Percentiles rank a stretch among this genome's conserved stretches.
Conservation (phyloP, 2,113 vertebrate genomes). For the Eclectus roratus region DNA sequence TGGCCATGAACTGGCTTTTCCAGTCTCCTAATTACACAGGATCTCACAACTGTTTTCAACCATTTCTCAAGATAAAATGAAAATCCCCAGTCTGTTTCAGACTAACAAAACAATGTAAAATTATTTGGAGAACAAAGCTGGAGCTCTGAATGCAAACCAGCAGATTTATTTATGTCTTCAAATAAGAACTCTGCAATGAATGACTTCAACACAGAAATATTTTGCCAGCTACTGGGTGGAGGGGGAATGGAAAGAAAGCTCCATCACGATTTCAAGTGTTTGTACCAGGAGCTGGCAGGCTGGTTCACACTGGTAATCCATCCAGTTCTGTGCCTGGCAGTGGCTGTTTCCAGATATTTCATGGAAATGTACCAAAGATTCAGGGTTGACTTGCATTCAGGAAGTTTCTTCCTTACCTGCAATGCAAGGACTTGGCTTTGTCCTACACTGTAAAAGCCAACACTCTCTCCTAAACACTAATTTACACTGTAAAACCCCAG, state of each 20-base stretch:
- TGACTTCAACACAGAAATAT: background rate
- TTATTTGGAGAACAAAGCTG: background rate
- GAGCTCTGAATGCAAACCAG: background rate
- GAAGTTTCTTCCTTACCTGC: background rate
- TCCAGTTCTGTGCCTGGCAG: background rate
- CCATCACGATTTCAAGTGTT: background rate
- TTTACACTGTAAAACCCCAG: background rate
- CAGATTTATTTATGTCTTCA: background rate
- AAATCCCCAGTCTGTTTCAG: background rate
- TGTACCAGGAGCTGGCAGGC: background rate
- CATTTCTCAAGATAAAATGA: too few relatives aligned
- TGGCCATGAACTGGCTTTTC: too few relatives aligned
- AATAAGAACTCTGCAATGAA: background rate
- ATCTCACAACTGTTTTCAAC: too few relatives aligned
- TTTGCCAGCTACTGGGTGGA: background rate
- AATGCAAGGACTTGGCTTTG: background rate
- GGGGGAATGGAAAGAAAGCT: background rate
- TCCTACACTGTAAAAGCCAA: background rate
- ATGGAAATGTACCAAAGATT: background rate
- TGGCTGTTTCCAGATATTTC: background rate
- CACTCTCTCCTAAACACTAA: background rate
- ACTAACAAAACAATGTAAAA: background rate
- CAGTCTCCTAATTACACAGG: too few relatives aligned
- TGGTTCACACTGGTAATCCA: background rate
- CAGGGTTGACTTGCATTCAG: background rate